These are phyloP conservation scores for Hirundo rustica DNA, from an alignment of 2,797 vertebrate species.

Conservation along the genomic window DNA sequence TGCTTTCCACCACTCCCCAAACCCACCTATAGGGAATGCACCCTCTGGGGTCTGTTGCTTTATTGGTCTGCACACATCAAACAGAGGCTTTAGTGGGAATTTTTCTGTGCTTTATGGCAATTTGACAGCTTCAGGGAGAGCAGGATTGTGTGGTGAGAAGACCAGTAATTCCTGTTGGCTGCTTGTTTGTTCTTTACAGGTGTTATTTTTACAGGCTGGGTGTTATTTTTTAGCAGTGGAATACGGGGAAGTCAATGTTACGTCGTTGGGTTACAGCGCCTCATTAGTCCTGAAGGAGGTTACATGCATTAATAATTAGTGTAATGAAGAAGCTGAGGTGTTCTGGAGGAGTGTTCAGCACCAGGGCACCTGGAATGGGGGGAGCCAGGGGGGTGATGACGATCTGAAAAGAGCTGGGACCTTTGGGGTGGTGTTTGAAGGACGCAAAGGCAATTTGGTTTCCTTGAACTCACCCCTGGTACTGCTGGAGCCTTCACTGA, in stretches of 20 bases:
- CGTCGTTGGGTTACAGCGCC: rapidly evolving
- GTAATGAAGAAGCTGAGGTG: not conserved
- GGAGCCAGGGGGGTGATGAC: rapidly evolving
- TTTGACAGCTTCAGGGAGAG: not conserved
- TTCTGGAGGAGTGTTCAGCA: not conserved
- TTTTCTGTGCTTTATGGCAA: not conserved
- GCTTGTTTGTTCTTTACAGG: not conserved
- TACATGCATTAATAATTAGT: not conserved
- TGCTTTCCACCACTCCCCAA: not conserved
- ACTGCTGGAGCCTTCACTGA: not conserved
- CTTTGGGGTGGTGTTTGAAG: not conserved
- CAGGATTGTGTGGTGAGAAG: not conserved
- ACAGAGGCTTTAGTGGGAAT: not conserved
- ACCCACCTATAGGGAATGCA: not conserved
- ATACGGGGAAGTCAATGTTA: rapidly evolving
- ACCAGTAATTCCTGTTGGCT: not conserved
- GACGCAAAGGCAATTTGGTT: not conserved
- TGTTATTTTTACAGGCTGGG: not conserved
- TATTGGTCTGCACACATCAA: not conserved
- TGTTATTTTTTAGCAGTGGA: not conserved
- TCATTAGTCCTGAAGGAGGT: not conserved
- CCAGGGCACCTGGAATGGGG: not conserved
- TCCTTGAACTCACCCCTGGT: not conserved
- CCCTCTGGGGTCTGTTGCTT: not conserved
- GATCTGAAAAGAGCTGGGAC: not conserved